Base-by-base conservation (phyloP, 2,797 vertebrate species). In the Decapterus maruadsi region DNA sequence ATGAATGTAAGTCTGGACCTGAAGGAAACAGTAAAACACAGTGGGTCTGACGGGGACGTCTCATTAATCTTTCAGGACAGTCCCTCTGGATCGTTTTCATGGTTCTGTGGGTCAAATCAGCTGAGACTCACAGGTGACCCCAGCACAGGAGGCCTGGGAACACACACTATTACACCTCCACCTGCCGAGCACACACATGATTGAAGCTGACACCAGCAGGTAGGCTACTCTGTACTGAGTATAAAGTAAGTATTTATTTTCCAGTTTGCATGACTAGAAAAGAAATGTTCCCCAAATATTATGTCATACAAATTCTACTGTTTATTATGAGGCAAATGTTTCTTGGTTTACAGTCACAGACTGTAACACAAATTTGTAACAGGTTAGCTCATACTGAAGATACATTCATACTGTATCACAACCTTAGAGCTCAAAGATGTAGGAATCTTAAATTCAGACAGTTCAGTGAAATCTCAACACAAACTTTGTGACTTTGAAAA, bases 1-100 rank as follows among this genome's bases (percentile, higher is more conserved):
- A 14, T 26, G 38, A 60, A 40, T 0, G 19, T 17, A 14, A 11
- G 19, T 58, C 8, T 40, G 56, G 40, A 20, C n/a, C 12, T 31
- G 8, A 10, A 43, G 42, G 8, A 14, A 13, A 13, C 45, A n/a
- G 45, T 45, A 17, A 16, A 45, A 43, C 13, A 26, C 34, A 50
- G 43, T 63, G 20, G 55, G 31, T 70, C 22, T 61, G 34, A 61
- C 55, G 26, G 46, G 19, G 51, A 48, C 36, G 8, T 48, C 46
- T 78, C 70, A 81, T 80, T 63, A 84, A 81, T 78, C 70, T 74
- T 75, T 78, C 53, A 75, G 62, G 46, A 10, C 0, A n/a, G 51
- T 76, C 51, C 17, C 46, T 48, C 14, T 19, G 56, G 69, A n/a
- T 34, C 50, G 16, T 43, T 29, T 72, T 76, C 68, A 68, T 29